Base-by-base conservation (phyloP, 2,113 vertebrate species). In the Zootoca vivipara region DNA sequence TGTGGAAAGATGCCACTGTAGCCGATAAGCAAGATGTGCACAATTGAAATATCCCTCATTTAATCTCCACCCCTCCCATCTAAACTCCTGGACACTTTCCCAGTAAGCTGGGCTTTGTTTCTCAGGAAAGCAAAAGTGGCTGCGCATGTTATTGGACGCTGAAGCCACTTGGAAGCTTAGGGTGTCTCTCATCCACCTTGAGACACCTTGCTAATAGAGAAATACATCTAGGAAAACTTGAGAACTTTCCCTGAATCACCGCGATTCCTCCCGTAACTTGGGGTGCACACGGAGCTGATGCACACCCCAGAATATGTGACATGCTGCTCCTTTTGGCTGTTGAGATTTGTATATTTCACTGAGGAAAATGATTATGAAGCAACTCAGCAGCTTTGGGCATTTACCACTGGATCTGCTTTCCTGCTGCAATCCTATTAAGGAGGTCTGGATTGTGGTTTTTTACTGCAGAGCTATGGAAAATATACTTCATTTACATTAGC, bases 381-480 rank as follows among this genome's bases (percentile, higher is more conserved):
- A 1, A 75, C 74, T 72, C 6, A 84, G 64, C 79, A 52, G 1
- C 8, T 92, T 86, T 62, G 72, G 18, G 15, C 62, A n/a, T 73
- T 10, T 78, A 38, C 2, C 30, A 3, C 28, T 70, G 40, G 40
- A 18, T 18, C 81, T 30, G 56, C 5, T 90, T 46, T 7, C 88
- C 15, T 24, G 0, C 70, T 9, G 1, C 74, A 20, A n/a, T 58
- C 28, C 69, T 84, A 77, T 75, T 84, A 2, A 77, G 28, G 16
- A 84, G 3, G 87, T 85, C 24, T 58, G 82, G 88, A 70, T 81
- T 46, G 15, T 82, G 6, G 10, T 30, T 90, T 90, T 88, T 90
- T 80, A 72, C 24, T 75, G 38, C 67, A 30, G 70, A 40, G 42
- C 33, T 58, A 33, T 86, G 40, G 3, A 82, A 89, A 89, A 82